These are phyloP conservation scores for Misgurnus anguillicaudatus DNA, from an alignment of 2,113 vertebrate species.

Conservation along the genomic window DNA sequence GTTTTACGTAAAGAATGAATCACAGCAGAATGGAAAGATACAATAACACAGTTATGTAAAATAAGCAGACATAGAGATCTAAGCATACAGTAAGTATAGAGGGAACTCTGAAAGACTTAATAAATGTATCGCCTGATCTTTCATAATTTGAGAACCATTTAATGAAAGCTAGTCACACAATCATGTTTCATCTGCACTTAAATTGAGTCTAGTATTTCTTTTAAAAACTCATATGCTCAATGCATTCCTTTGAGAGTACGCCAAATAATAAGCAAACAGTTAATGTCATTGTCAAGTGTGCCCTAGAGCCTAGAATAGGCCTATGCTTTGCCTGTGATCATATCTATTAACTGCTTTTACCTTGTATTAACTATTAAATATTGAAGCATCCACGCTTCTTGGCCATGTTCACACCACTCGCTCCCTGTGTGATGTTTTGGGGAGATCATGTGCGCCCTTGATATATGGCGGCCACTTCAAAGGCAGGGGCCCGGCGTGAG, in stretches of 20 bases:
- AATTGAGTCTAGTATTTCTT: neutral
- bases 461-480: conserved; percentile 76
- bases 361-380: conserved; percentile 18
- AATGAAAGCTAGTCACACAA: neutral
- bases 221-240: no score
- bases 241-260: no score
- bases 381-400: conserved; percentile 26
- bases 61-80: no score
- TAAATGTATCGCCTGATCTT: no score
- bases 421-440: conserved; percentile 37
- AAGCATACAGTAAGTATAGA: no score
- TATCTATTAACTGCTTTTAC: neutral
- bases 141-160: no score
- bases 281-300: neutral
- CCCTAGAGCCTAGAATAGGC: neutral
- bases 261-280: no score
- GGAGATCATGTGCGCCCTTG: conserved; percentile 62
- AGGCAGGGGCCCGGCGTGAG: conserved; percentile 72
- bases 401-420: conserved; percentile 29
- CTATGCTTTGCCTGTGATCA: conserved; percentile 6
- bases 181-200: neutral
- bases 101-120: no score
- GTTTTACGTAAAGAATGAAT: no score
- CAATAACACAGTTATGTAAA: no score
- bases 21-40: no score